Base-by-base conservation (phyloP, 2,888 invertebrate species). In the Bursaphelenchus okinawaensis region DNA sequence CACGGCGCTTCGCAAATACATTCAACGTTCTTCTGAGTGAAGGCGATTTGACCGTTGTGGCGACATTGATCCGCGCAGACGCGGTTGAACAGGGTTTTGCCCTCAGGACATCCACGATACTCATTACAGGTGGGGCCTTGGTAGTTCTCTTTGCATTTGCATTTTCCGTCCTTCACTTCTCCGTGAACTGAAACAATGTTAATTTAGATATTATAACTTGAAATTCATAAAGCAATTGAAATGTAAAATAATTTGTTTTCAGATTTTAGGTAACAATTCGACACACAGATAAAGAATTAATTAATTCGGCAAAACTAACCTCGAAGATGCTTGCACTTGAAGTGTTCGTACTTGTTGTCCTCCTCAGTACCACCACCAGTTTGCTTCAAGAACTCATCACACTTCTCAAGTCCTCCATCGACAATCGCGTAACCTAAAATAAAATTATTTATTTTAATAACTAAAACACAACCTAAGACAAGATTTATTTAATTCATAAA, bases 1-100 rank as follows among this genome's bases (percentile, higher is more conserved):
- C 80, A 80, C 24, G 79, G 78, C 9, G 68, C 74, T 63, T 79
- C 63, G 67, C 80, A 80, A 57, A 74, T 75, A 67, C 80, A 80
- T 58, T 80, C 80, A 56, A 80, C 67, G 52, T 72, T 70, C 59
- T 73, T 72, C 52, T 69, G 68, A 22, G 77, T 77, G 24, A 80
- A 70, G 7, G 80, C 78, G 51, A 80, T 60, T n/a, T 68, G 65
- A 65, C 80, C 80, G 28, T 71, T 75, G 69, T 80, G 71, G 19
- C 76, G 72, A 63, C 80, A 80, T 23, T 68, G 65, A 67, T 78
- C 75, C 19, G 75, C 78, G 63, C 63, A 78, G 75, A 72, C 72
- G 31, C 68, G 65, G 28, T 70, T 65, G 66, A 66, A 69, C 19
- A 72, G 68, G 0, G 76, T 69, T 31, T 70, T 61, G 29, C 72